Base-by-base conservation (phyloP, 2,888 invertebrate genomes). In the Oligia strigilis region DNA sequence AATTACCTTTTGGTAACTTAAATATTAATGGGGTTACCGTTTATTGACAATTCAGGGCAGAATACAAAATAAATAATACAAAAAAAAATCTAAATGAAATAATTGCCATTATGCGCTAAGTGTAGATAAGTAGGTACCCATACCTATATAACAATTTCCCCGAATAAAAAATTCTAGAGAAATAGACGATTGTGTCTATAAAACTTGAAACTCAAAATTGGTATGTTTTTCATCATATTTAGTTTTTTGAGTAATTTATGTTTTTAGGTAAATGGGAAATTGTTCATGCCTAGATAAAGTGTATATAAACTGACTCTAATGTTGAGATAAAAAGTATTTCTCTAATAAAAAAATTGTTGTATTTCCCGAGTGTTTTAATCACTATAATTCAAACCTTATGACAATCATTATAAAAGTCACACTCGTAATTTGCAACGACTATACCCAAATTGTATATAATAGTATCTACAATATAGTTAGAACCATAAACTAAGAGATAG, bases 401-500 rank as follows among this genome's bases (percentile, higher is more conserved):
- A 0, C 17, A 17, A n/a, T 43, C 13, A 55, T n/a, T 23, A 17
- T 64, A 23, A 52, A 72, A 29, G 49, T 74, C 62, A 64, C 23
- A 64, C 11, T 43, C 43, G 43, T 17, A 29, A 43, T 64, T 64
- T 43, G 2, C 29, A 64, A 36, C 2, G 13, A 72, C 8, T 49
- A 17, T 60, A 17, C n/a, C 6, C 46, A 36, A 55, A 55, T 36
- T 66, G 14, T 65, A 46, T 76, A 58, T 66, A n/a, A n/a, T n/a
- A 69, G 19, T 23, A 46, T 49, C 3, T 17, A 17, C 23, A 69
- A 69, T 52, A 43, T 40, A 55, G 13, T n/a, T 13, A n/a, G 17
- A 2, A 55, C 19, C n/a, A 71, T 71, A 66, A 58, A 73, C 52
- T 66, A 60, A 66, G 43, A 80, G 40, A 72, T n/a, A 80, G 19